These are phyloP conservation scores for Brachionus rubens DNA, from an alignment of 1,140 invertebrate species.

Conservation along the genomic window DNA sequence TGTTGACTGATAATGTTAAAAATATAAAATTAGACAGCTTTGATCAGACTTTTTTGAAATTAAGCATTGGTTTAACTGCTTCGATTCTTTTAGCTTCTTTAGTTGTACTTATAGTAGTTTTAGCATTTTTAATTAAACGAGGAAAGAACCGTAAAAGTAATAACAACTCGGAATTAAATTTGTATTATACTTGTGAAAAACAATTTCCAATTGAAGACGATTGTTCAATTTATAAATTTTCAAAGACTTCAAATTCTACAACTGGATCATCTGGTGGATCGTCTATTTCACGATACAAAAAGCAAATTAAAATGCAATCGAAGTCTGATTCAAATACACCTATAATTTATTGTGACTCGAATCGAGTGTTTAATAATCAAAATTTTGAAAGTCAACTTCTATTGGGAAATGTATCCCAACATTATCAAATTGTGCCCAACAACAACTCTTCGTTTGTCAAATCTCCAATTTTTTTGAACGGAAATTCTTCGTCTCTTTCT, in stretches of 20 bases:
- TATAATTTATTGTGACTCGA: neutral
- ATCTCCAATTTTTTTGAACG: neutral
- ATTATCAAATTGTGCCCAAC: slow-evolving; percentile 4
- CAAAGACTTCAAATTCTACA: slow-evolving; percentile 7
- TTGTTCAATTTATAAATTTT: slow-evolving; percentile 19
- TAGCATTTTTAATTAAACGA: neutral
- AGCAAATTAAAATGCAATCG: neutral
- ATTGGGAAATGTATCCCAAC: neutral
- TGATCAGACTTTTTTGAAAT: slow-evolving; percentile 35
- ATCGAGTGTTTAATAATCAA: slow-evolving; percentile 3
- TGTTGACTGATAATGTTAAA: neutral
- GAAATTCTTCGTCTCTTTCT: slow-evolving; percentile 21
- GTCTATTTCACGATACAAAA: neutral
- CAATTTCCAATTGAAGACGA: slow-evolving; percentile 14
- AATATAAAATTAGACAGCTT: neutral
- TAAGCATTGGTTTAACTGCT: slow-evolving; percentile 4
- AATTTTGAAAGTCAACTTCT: neutral
- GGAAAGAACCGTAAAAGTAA: neutral
- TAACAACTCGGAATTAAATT: slow-evolving; percentile 21
- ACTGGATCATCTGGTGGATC: slow-evolving; percentile 10
- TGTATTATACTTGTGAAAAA: slow-evolving; percentile 44
- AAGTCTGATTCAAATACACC: slow-evolving; percentile 6
- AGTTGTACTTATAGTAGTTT: neutral
- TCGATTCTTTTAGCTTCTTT: slow-evolving; percentile 16
- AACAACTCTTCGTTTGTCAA: no score